Percentiles rank a stretch among this genome's conserved stretches.
These are phyloP conservation scores for Oplegnathus fasciatus DNA, from an alignment of 2,113 vertebrate genomes.

Conservation along the genomic window DNA sequence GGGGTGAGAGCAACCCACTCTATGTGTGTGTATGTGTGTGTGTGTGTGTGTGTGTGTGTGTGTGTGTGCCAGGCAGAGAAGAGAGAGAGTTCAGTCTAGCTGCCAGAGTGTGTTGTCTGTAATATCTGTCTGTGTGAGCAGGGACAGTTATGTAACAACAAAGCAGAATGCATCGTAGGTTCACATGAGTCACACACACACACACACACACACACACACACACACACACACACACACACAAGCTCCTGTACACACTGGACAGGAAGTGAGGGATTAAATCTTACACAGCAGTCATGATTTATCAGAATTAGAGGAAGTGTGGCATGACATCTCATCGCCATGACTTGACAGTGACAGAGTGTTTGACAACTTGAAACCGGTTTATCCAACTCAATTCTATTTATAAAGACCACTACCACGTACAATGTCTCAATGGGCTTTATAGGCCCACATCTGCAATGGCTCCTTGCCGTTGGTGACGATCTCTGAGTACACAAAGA, in stretches of 20 bases:
- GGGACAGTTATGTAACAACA: constrained; percentile 74
- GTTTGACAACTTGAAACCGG: constrained; percentile 3
- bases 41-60: constrained; percentile 34
- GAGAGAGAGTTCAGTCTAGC: constrained; percentile 49
- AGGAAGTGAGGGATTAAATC: constrained; percentile 37
- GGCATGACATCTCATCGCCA: constrained; percentile 3
- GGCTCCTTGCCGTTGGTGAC: not conserved
- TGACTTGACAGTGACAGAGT: constrained; percentile 26
- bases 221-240: constrained; percentile 6
- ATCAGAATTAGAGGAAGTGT: constrained; percentile 27
- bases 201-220: constrained; percentile 6
- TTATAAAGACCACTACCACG: not conserved
- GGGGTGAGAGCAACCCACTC: not conserved
- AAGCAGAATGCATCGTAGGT: constrained; percentile 56
- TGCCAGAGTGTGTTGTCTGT: constrained; percentile 70
- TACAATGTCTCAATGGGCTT: not conserved
- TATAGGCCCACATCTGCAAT: not conserved
- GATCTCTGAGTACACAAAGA: not conserved
- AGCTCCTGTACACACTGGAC: constrained; percentile 12
- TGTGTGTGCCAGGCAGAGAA: constrained; percentile 3
- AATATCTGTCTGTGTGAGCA: constrained; percentile 65
- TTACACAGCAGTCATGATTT: constrained; percentile 1
- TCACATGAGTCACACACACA: constrained; percentile 47
- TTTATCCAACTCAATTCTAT: constrained; percentile 7
- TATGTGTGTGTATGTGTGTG: not conserved